phyloP scores from a whole-genome alignment of 2,113 vertebrate species.

The Stegostoma tigrinum region DNA sequence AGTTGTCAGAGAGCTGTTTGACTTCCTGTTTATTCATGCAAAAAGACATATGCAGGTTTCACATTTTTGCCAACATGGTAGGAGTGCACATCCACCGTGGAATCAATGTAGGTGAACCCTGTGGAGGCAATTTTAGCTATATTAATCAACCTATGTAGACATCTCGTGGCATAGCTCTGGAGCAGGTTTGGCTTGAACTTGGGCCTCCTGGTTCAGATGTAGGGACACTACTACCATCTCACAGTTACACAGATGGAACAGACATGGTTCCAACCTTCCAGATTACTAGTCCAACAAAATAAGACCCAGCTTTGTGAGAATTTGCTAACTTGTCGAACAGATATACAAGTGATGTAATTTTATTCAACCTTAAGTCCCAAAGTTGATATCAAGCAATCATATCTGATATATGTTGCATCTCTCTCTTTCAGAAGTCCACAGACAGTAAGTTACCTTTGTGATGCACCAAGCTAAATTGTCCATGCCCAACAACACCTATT shows the following conservation, averaged over 20 bases:
- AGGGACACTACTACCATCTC: too few species aligned
- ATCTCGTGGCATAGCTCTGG: too few species aligned
- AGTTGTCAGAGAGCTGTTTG: background rate
- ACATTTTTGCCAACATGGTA: background rate
- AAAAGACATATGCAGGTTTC: background rate
- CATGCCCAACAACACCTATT: background rate
- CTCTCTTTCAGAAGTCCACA: background rate
- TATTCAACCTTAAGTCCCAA: background rate
- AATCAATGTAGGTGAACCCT: background rate
- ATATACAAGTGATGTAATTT: background rate
- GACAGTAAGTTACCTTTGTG: background rate
- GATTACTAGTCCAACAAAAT: too few species aligned
- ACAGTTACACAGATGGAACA: background rate
- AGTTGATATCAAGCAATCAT: background rate
- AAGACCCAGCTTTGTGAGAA: background rate
- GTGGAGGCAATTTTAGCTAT: background rate
- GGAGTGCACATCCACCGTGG: background rate
- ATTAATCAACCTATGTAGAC: too few species aligned
- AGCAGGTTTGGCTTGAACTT: too few species aligned
- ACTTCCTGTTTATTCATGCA: background rate
- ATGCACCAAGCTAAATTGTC: background rate
- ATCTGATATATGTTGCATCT: background rate
- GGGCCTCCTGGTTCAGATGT: too few species aligned
- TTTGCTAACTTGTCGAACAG: background rate
- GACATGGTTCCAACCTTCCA: background rate